Conservation (phyloP, 2,797 vertebrate species). For the Acanthurus tractus region DNA sequence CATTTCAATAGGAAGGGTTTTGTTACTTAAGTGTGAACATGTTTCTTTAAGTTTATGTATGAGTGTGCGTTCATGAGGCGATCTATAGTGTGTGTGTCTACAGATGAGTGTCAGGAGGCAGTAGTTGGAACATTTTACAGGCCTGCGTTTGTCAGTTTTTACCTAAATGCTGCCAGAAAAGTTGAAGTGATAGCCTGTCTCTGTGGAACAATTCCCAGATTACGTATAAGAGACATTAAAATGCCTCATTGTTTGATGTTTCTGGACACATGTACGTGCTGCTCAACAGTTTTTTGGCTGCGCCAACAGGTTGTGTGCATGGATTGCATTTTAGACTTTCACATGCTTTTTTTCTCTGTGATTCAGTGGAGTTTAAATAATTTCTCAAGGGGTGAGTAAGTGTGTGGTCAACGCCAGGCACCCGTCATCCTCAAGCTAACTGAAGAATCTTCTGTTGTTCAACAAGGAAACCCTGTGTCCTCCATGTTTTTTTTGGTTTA, state of each 20-base stretch:
- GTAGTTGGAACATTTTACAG: constrained; percentile 79
- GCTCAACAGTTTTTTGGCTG: constrained; percentile 5
- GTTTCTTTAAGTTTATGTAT: constrained; percentile 33
- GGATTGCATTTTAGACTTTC: constrained; percentile 33
- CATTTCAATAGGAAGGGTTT: constrained; percentile 55
- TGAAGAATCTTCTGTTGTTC: constrained; percentile 36
- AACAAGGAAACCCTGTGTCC: constrained; percentile 40
- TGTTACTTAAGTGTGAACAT: constrained; percentile 55
- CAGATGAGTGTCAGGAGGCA: constrained; percentile 67
- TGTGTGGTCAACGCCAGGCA: constrained; percentile 58
- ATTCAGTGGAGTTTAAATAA: constrained; percentile 60
- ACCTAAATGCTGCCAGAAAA: constrained; percentile 66
- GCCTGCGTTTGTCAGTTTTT: constrained; percentile 66
- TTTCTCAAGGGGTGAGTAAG: constrained; percentile 49
- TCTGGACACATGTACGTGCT: constrained; percentile 30
- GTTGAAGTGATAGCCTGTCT: constrained; percentile 59
- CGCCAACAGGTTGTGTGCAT: constrained; percentile 7
- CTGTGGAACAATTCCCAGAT: constrained; percentile 68
- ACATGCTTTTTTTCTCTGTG: constrained; percentile 17
- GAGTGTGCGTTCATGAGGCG: constrained; percentile 41
- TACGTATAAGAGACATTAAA: constrained; percentile 67
- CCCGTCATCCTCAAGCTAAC: constrained; percentile 24
- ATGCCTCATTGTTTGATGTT: constrained; percentile 47
- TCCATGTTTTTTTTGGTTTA: constrained; percentile 23
- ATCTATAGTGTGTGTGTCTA: constrained; percentile 60